Evolutionary conservation across 1,140 invertebrate species (phyloP), one percentile per base, ranked within the genome.

Genomic region (Leptinotarsa undecemlineata): DNA sequence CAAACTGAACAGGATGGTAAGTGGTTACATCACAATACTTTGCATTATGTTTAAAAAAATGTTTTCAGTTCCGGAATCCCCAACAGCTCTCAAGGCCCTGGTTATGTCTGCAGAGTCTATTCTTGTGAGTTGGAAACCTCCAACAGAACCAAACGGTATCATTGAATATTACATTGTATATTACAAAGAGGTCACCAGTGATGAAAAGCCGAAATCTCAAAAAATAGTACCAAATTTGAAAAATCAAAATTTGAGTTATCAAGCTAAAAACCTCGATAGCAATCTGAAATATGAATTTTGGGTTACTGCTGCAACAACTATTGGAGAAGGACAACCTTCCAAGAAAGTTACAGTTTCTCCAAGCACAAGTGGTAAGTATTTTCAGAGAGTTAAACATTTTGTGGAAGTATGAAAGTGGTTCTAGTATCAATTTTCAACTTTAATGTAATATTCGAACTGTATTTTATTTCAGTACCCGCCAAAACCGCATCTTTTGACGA

Each of bases 1-100:
- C 94, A 95, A 85, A 98, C 97, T 64, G 95, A 97, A 88, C 95
- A 98, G 87, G 96, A 98, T 86, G 95, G 96, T 97, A 87, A 86
- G 84, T 81, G 4, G 47, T 19, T 61, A 20, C 1, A n/a, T 20
- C 15, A n/a, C 60, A n/a, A 61, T 61, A 61, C 3, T 1, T 20
- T 20, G 17, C 17, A 17, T 13, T 0, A n/a, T 20, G 17, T 71
- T 5, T 14, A 70, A 13, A 69, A n/a, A 61, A 17, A 67, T 4
- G 3, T 69, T 85, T 85, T 61, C 84, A 98, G 96, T 95, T 73
- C 97, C 97, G 19, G 96, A 96, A 86, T 90, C 95, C 13, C 97
- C 97, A 19, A 92, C 93, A 66, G 93, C 95, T 62, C 93, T 98
- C 2, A 98, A 98, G 87, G 95, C 96, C 57, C 85, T 97, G 26